These are phyloP conservation scores for Whitmania pigra DNA, from an alignment of 1,140 invertebrate species.

Conservation along the genomic window DNA sequence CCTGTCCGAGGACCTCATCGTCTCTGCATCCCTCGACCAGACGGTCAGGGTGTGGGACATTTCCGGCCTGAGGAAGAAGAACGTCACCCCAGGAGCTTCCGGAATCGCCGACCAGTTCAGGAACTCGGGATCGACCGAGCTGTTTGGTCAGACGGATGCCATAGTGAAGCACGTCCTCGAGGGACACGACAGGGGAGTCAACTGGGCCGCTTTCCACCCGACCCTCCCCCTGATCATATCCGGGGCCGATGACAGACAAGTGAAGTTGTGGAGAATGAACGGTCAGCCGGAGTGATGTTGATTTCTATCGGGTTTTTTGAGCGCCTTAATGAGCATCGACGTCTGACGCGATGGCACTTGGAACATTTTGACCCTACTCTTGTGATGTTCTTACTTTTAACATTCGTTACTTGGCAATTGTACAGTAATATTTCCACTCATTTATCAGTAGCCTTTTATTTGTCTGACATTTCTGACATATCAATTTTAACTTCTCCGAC, in stretches of 20 bases:
- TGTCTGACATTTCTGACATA: too few relatives aligned
- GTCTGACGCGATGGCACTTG: too few relatives aligned
- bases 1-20: slow-evolving; percentile 85
- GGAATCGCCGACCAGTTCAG: slow-evolving; percentile 75
- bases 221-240: slow-evolving; percentile 87
- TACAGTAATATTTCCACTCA: neutral
- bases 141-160: slow-evolving; percentile 92
- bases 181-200: slow-evolving; percentile 70
- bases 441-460: neutral
- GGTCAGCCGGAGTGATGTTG: slow-evolving; percentile 50
- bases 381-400: too few relatives aligned
- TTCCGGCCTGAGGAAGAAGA: slow-evolving; percentile 88
- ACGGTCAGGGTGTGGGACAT: slow-evolving; percentile 99
- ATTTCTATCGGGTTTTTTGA: neutral
- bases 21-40: slow-evolving; percentile 93
- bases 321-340: too few relatives aligned
- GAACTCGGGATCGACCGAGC: slow-evolving; percentile 73
- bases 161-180: slow-evolving; percentile 95
- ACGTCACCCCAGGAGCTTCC: slow-evolving; percentile 81
- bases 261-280: slow-evolving; percentile 98
- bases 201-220: slow-evolving; percentile 95
- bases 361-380: too few relatives aligned
- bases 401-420: neutral
- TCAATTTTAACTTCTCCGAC: neutral
- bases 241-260: slow-evolving; percentile 89